phyloP scores from a whole-genome alignment of 2,797 vertebrate genomes.

The Onychomys arenicola region DNA sequence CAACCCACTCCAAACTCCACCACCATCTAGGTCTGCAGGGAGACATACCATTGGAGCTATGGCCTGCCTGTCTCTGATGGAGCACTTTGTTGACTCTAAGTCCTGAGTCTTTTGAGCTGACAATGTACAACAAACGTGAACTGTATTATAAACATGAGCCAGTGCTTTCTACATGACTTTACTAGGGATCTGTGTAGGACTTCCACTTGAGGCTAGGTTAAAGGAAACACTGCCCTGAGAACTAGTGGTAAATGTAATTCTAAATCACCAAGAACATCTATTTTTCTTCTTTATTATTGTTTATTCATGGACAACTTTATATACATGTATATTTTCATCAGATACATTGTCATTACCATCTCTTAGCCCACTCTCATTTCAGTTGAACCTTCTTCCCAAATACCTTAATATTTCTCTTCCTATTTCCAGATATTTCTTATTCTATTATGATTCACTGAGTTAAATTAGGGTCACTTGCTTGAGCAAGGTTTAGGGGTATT shows the following conservation, averaged over 20 bases:
- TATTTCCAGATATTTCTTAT: neutral
- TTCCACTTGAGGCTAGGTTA: neutral
- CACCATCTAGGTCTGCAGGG: neutral
- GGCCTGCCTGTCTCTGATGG: neutral
- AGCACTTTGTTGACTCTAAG: neutral
- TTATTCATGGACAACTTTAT: neutral
- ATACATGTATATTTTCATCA: neutral
- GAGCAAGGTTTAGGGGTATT: neutral
- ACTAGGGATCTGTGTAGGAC: neutral
- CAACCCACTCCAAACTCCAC: neutral
- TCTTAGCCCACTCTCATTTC: too few relatives aligned
- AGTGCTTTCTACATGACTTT: neutral
- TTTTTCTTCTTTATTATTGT: neutral
- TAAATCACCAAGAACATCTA: neutral
- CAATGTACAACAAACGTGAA: neutral
- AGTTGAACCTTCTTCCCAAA: neutral
- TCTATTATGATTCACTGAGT: neutral
- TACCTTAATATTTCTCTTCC: too few relatives aligned
- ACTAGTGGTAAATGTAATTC: neutral
- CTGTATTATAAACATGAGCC: neutral
- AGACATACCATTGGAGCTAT: neutral
- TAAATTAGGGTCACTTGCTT: neutral
- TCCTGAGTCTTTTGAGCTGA: neutral
- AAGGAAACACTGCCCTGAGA: neutral
- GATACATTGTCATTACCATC: neutral